Evolutionary conservation across 2,888 invertebrate species (phyloP), one percentile per base, ranked within the genome.

Genomic region (Euclidia mi): DNA sequence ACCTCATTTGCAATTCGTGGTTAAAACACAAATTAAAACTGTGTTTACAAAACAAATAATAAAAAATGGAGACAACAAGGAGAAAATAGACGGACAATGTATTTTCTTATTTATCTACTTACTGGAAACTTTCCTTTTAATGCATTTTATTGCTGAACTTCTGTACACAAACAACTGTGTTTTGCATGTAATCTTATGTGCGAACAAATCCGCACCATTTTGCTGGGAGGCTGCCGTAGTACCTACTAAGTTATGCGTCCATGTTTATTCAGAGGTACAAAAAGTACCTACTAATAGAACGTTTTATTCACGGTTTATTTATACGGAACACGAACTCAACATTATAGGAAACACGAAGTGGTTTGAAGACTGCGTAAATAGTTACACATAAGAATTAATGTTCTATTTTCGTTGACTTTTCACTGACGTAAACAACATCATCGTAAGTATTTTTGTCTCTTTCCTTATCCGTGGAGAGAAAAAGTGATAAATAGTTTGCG

Each of bases 291-390:
- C 46, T 73, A 73, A 70, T 56, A 56, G 45, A 25, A 2, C n/a
- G 42, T 49, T 73, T 67, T 67, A 73, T 70, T 61, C 58, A 52
- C 60, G 45, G 66, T 64, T 44, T 48, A 37, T 45, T 71, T 65
- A 60, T 55, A 67, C 74, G 46, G 37, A 56, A 47, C 53, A 65
- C 41, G 63, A 73, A 60, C 60, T 70, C 44, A 38, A 42, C 4
- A 46, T 46, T 60, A 69, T 63, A 48, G 56, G 49, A 44, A 57
- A 2, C 25, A 11, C 15, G 3, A 35, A 42, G n/a, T 32, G 48
- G 18, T 31, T n/a, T 25, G 14, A 31, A 40, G 20, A 37, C 10
- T 29, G 11, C 7, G 11, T 32, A 18, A 18, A 20, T 18, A 20
- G 40, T 40, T 25, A 25, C 6, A 25, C 6, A 25, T 25, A 25